Evolutionary conservation across 2,113 vertebrate genomes (phyloP).

Genomic region (Hystrix cristata): DNA sequence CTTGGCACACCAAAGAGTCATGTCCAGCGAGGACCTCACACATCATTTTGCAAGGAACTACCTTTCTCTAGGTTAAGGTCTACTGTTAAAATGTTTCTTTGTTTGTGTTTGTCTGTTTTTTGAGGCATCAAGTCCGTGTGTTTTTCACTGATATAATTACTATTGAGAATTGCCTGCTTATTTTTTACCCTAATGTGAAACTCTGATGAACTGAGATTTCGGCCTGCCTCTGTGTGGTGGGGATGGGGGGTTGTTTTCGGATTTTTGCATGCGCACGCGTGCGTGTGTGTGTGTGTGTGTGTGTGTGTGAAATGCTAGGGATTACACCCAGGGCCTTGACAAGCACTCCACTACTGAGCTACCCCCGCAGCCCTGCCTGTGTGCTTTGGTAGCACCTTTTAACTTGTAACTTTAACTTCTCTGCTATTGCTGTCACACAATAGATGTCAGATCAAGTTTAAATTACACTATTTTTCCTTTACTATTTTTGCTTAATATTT

Average conservation of each 20-base stretch:
- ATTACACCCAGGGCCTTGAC: background rate
- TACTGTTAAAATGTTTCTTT: background rate
- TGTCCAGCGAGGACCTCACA: background rate
- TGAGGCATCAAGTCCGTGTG: background rate
- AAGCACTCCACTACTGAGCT: background rate
- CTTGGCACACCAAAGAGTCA: background rate
- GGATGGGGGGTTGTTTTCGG: fast-evolving
- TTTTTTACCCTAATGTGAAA: background rate
- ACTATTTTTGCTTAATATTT: background rate
- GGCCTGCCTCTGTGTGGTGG: background rate
- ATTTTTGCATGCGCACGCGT: background rate
- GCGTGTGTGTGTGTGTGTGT: background rate
- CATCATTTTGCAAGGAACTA: background rate
- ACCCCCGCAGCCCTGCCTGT: background rate
- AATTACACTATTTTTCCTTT: slow-evolving; percentile 5
- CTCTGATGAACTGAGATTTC: background rate
- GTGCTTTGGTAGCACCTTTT: background rate
- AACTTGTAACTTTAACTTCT: background rate
- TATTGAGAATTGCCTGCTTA: background rate
- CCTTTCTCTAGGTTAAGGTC: background rate
- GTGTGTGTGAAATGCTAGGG: background rate
- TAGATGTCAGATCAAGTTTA: background rate
- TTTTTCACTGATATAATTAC: slow-evolving; percentile 22
- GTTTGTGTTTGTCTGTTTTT: background rate
- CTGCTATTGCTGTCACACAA: background rate